Conservation (phyloP, 92 coral and sea anemone genomes). For the Montipora capitata region DNA sequence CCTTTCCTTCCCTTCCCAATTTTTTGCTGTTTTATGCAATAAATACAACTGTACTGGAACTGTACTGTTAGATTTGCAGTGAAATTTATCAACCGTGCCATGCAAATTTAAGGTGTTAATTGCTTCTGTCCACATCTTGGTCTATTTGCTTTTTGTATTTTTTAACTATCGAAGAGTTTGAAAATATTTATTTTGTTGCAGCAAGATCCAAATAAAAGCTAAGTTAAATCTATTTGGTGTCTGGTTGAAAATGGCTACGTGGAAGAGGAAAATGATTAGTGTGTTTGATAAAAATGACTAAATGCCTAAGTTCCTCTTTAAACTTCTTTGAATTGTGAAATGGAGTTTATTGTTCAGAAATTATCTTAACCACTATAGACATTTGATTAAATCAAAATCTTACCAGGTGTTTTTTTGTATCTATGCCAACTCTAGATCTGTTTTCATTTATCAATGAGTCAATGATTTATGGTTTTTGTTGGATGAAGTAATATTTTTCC, state of each 20-base stretch:
- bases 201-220: background rate
- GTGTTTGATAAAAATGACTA: background rate
- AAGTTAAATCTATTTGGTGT: background rate
- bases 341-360: background rate
- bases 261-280: background rate
- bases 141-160: background rate
- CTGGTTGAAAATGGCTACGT: background rate
- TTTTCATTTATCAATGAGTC: too few species aligned
- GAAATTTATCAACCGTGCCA: background rate
- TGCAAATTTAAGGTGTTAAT: conserved; percentile 15
- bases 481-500: background rate
- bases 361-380: background rate
- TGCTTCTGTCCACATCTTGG: background rate
- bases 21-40: background rate
- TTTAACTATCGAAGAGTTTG: background rate
- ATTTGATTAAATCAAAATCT: background rate
- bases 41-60: background rate
- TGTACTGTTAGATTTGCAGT: background rate
- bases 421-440: background rate
- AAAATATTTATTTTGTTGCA: too few species aligned
- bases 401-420: background rate
- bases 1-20: background rate
- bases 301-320: background rate
- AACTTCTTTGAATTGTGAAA: conserved; percentile 7
- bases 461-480: background rate